Percentiles rank a stretch among this genome's conserved stretches.
Conservation (phyloP, 2,113 vertebrate genomes). For the Anhinga rufa region DNA sequence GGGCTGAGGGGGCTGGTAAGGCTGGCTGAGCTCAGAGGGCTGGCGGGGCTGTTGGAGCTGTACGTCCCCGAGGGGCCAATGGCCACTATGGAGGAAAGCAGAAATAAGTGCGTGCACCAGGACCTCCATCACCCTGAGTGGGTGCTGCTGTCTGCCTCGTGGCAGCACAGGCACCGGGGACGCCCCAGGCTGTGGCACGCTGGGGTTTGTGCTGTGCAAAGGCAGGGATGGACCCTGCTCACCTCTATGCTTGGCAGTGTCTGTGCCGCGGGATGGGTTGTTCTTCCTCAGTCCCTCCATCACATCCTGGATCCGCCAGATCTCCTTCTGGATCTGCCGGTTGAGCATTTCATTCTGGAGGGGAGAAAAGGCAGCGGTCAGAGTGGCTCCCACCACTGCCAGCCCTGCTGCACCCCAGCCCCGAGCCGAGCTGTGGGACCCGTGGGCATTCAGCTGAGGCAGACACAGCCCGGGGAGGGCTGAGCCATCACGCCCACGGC, state of each 20-base stretch:
- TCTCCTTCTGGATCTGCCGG: slow-evolving; percentile 93
- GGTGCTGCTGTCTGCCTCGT: neutral
- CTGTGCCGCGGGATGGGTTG: slow-evolving; percentile 87
- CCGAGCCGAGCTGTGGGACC: rapidly evolving
- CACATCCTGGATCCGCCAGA: slow-evolving; percentile 95
- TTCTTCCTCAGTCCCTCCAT: slow-evolving; percentile 93
- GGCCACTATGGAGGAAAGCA: slow-evolving; percentile 66
- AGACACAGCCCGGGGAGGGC: neutral
- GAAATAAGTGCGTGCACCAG: rapidly evolving
- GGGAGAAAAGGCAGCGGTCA: neutral
- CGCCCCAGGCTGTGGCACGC: rapidly evolving
- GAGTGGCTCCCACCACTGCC: rapidly evolving
- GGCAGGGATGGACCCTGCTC: neutral
- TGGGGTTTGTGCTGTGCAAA: neutral
- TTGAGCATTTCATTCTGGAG: slow-evolving; percentile 86
- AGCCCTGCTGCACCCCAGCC: neutral
- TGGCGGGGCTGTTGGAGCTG: slow-evolving; percentile 95
- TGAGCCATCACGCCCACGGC: neutral
- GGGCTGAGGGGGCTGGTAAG: slow-evolving; percentile 94
- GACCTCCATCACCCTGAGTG: rapidly evolving
- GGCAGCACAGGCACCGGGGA: neutral
- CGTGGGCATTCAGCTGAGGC: neutral
- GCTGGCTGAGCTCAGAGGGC: slow-evolving; percentile 93
- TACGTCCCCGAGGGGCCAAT: slow-evolving; percentile 82
- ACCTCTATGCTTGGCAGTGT: slow-evolving; percentile 94